Percentiles rank a stretch among this genome's conserved stretches.
These are phyloP conservation scores for Lethrus apterus DNA, from an alignment of 1,140 invertebrate genomes.

Conservation along the genomic window DNA sequence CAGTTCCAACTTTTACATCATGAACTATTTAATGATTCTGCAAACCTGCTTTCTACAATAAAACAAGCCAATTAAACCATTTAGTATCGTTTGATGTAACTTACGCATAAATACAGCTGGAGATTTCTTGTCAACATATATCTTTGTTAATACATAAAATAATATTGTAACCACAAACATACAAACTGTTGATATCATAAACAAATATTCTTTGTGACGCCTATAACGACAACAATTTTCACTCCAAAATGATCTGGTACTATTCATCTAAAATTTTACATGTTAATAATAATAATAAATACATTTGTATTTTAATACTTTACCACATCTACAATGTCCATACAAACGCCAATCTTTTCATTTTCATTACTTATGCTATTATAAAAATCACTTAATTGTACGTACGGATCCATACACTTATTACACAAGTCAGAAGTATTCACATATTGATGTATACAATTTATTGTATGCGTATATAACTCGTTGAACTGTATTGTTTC, in stretches of 20 bases:
- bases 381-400: slow-evolving; percentile 46
- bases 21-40: slow-evolving; percentile 26
- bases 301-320: slow-evolving; percentile 27
- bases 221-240: slow-evolving; percentile 48
- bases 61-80: slow-evolving; percentile 7
- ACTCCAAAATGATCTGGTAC: slow-evolving; percentile 49
- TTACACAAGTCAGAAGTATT: slow-evolving; percentile 42
- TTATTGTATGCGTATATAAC: slow-evolving; percentile 41
- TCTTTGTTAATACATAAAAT: slow-evolving; percentile 46
- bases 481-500: slow-evolving; percentile 43
- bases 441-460: slow-evolving; percentile 38
- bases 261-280: slow-evolving; percentile 47
- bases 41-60: slow-evolving; percentile 36
- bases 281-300: neutral
- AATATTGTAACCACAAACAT: slow-evolving; percentile 44
- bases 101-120: slow-evolving; percentile 37
- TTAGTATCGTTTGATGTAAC: slow-evolving; percentile 19
- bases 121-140: slow-evolving; percentile 36
- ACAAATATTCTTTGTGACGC: slow-evolving; percentile 46
- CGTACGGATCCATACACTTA: slow-evolving; percentile 46
- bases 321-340: slow-evolving; percentile 53
- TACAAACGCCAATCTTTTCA: slow-evolving; percentile 48
- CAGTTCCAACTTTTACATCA: too few relatives aligned
- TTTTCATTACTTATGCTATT: slow-evolving; percentile 47
- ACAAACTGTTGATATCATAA: slow-evolving; percentile 44